Evolutionary conservation across 2,113 vertebrate genomes (phyloP).

Genomic region (Alouatta palliata): DNA sequence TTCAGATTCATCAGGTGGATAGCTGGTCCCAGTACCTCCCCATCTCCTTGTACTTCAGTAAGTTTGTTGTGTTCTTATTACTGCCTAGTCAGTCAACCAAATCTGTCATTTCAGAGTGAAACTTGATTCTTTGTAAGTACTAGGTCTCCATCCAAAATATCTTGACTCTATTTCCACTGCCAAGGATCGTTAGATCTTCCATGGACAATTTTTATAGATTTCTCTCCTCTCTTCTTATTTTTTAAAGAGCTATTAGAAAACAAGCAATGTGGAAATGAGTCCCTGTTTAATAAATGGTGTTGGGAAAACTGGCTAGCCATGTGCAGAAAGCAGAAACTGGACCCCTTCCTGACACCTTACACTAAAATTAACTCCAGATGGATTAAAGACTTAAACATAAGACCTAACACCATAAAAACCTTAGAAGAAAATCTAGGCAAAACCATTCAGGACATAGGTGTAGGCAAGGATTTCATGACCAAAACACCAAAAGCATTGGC

Average conservation of each 20-base stretch:
- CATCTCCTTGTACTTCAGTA: neutral
- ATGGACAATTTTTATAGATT: neutral
- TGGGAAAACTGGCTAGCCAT: no score
- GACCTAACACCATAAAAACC: no score
- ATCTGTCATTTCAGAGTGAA: neutral
- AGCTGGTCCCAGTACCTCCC: neutral
- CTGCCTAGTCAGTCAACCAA: neutral
- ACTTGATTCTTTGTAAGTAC: neutral
- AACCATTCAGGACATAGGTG: no score
- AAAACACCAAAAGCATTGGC: no score
- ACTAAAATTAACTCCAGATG: no score
- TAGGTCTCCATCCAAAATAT: neutral
- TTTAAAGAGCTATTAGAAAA: neutral
- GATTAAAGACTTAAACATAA: no score
- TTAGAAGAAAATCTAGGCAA: no score
- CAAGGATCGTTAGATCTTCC: neutral
- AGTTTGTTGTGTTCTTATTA: neutral
- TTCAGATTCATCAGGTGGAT: neutral
- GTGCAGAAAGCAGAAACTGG: no score
- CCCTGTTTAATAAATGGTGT: no score
- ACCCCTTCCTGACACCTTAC: no score
- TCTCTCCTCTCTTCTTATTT: neutral
- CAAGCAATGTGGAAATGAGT: no score
- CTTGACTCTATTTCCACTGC: neutral
- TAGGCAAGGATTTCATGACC: no score